phyloP scores from a whole-genome alignment of 2,797 vertebrate genomes.

The Myotis findleyi region DNA sequence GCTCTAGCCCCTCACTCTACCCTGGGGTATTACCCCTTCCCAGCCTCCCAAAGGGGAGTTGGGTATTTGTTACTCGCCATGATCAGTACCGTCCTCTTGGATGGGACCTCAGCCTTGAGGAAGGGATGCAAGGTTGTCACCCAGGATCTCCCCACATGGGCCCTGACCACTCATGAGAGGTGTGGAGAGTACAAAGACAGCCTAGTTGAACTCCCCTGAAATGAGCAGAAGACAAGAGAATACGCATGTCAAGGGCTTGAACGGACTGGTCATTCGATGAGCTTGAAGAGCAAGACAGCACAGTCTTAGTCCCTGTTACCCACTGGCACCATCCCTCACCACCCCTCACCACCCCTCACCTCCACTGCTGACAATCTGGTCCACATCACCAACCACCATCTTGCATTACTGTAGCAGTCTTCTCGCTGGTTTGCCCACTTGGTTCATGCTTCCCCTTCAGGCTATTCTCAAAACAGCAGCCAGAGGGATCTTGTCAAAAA shows the following conservation, averaged over 20 bases:
- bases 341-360: background rate
- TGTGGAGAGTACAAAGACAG: background rate
- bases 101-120: background rate
- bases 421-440: background rate
- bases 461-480: slow-evolving; percentile 19
- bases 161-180: background rate
- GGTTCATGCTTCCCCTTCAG: background rate
- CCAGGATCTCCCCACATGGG: background rate
- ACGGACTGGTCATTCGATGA: background rate
- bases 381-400: background rate
- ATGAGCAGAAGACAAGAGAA: background rate
- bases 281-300: background rate
- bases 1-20: background rate
- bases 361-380: background rate
- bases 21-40: background rate
- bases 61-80: background rate
- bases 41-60: background rate
- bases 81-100: background rate
- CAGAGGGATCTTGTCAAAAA: background rate
- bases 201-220: background rate
- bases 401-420: background rate
- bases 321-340: background rate
- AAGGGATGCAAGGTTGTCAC: background rate
- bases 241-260: background rate
- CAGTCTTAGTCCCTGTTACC: background rate